Conservation (phyloP, 2,113 vertebrate species). For the Caloenas nicobarica region DNA sequence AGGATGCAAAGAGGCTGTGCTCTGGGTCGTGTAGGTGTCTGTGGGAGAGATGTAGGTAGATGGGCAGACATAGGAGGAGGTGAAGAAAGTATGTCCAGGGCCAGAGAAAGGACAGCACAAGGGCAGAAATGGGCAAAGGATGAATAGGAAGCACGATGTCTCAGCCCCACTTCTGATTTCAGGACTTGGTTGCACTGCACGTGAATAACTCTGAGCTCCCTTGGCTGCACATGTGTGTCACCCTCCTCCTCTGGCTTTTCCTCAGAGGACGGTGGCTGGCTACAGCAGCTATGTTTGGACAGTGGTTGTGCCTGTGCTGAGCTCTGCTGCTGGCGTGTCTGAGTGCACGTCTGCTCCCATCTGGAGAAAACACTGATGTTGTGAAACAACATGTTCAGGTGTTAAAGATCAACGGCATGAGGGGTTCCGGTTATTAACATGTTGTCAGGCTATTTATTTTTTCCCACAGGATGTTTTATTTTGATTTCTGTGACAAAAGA, state of each 20-base stretch:
- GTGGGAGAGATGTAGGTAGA: neutral
- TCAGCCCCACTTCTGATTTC: neutral
- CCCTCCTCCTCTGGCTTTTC: rapidly evolving
- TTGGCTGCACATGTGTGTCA: rapidly evolving
- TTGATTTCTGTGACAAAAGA: neutral
- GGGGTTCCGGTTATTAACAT: neutral
- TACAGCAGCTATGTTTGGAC: neutral
- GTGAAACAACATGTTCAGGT: neutral
- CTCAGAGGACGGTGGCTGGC: rapidly evolving
- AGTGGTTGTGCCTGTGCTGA: neutral
- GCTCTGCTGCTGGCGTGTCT: neutral
- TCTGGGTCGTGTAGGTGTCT: neutral
- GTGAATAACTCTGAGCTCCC: neutral
- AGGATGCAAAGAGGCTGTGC: neutral
- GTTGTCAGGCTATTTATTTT: neutral
- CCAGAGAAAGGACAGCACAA: neutral
- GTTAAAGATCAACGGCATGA: neutral
- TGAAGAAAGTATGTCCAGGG: neutral
- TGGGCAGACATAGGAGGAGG: neutral
- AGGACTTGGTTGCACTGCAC: neutral
- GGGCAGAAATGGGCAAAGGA: neutral
- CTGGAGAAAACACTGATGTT: neutral
- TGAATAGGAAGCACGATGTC: neutral
- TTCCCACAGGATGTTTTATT: neutral
- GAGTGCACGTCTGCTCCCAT: neutral